These are phyloP conservation scores for Lacerta bilineata DNA, from an alignment of 2,797 vertebrate genomes.

Conservation along the genomic window DNA sequence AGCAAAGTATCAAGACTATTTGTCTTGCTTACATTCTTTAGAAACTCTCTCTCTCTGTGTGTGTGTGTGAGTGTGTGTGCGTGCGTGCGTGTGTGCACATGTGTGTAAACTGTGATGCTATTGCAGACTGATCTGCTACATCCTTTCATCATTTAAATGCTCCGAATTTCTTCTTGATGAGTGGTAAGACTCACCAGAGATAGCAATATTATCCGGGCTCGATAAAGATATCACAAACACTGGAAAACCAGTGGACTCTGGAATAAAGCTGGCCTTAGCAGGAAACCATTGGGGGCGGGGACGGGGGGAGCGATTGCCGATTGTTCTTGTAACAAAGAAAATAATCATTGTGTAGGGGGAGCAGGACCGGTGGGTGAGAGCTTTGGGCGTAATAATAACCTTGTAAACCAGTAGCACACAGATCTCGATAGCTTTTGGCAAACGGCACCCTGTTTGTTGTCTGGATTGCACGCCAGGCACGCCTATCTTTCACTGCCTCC, in stretches of 20 bases:
- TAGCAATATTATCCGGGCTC: conserved; percentile 75
- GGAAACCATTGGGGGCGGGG: conserved; percentile 59
- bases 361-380: not conserved
- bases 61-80: no score
- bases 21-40: conserved; percentile 92
- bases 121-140: conserved; percentile 86
- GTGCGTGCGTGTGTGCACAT: conserved; percentile 26
- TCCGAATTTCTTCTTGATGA: conserved; percentile 88
- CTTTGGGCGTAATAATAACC: not conserved
- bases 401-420: conserved; percentile 11
- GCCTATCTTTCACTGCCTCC: no score
- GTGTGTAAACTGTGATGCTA: conserved; percentile 82
- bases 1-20: conserved; percentile 96
- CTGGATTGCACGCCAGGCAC: not conserved
- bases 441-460: not conserved
- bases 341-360: not conserved
- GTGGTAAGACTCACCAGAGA: conserved; percentile 82
- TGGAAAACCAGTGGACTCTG: conserved; percentile 60
- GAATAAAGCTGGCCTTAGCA: conserved; percentile 75
- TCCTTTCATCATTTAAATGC: conserved; percentile 88
- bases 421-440: conserved; percentile 2
- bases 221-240: conserved; percentile 66
- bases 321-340: conserved; percentile 33
- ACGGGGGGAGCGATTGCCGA: conserved; percentile 3
- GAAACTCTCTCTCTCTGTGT: conserved; percentile 53